These are phyloP conservation scores for Bombylius discolor DNA, from an alignment of 2,888 invertebrate species.

Conservation along the genomic window DNA sequence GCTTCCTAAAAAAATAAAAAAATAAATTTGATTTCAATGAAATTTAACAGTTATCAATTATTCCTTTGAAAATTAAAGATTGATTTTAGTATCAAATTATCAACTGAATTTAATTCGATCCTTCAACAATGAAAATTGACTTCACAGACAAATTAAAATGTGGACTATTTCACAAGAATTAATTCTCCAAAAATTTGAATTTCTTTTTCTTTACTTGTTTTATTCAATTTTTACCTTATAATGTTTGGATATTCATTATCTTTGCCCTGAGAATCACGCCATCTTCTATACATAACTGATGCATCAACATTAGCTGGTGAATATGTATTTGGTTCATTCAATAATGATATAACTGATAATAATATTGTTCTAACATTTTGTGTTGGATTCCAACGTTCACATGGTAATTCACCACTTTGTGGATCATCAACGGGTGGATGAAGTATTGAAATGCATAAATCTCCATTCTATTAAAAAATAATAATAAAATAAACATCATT, in stretches of 20 bases:
- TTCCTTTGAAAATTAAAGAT: not conserved
- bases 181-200: not conserved
- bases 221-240: slow-evolving; percentile 54
- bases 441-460: slow-evolving; percentile 97
- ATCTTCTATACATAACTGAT: slow-evolving; percentile 97
- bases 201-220: not conserved
- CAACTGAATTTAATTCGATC: too few species aligned
- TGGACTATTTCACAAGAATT: too few species aligned
- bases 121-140: too few species aligned
- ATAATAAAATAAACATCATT: not conserved
- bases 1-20: slow-evolving; percentile 62
- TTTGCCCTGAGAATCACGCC: slow-evolving; percentile 95
- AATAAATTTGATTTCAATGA: not conserved
- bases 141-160: too few species aligned
- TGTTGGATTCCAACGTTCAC: slow-evolving; percentile 99
- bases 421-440: slow-evolving; percentile 99
- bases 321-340: slow-evolving; percentile 99
- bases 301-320: slow-evolving; percentile 99
- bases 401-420: slow-evolving; percentile 95
- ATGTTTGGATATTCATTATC: slow-evolving; percentile 99
- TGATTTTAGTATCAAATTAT: not conserved
- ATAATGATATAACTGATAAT: slow-evolving; percentile 91
- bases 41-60: not conserved
- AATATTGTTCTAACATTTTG: slow-evolving; percentile 98
- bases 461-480: slow-evolving; percentile 67